Conservation (phyloP, 2,888 invertebrate genomes). For the Bembecia ichneumoniformis region DNA sequence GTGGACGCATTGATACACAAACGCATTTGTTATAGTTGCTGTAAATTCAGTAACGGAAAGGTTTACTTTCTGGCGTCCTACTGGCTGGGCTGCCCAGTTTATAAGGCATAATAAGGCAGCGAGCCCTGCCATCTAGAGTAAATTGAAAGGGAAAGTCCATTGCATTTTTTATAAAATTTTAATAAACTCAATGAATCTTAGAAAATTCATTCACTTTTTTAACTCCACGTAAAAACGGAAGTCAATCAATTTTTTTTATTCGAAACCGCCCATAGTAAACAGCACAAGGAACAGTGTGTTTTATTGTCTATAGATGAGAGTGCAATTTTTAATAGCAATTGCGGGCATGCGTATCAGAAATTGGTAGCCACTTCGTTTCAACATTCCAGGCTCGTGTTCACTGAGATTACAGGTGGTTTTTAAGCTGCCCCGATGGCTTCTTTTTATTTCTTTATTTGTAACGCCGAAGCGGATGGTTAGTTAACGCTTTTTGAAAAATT, state of each 20-base stretch:
- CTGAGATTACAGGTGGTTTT: constrained; percentile 57
- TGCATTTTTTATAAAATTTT: background rate
- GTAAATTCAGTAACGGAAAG: no score
- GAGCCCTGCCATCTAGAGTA: no score
- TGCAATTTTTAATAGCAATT: constrained; percentile 25
- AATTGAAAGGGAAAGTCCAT: no score
- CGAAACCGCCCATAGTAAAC: constrained; percentile 11
- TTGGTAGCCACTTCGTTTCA: constrained; percentile 59
- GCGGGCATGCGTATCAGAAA: constrained; percentile 42
- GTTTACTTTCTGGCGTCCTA: no score
- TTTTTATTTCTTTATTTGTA: constrained; percentile 50
- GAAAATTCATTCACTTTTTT: background rate
- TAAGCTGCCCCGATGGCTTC: constrained; percentile 42
- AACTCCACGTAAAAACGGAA: constrained; percentile 32
- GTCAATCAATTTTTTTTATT: constrained; percentile 14
- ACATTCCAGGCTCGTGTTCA: constrained; percentile 54
- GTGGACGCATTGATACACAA: no score
- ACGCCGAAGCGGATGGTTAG: constrained; percentile 12
- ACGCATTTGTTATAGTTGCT: no score
- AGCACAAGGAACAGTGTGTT: constrained; percentile 23
- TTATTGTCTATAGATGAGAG: constrained; percentile 27
- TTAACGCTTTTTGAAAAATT: no score
- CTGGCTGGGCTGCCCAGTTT: no score
- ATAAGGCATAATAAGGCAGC: no score
- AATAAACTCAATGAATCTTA: background rate